phyloP scores from a whole-genome alignment of 2,888 invertebrate genomes.

The Drosophila kanekoi region DNA sequence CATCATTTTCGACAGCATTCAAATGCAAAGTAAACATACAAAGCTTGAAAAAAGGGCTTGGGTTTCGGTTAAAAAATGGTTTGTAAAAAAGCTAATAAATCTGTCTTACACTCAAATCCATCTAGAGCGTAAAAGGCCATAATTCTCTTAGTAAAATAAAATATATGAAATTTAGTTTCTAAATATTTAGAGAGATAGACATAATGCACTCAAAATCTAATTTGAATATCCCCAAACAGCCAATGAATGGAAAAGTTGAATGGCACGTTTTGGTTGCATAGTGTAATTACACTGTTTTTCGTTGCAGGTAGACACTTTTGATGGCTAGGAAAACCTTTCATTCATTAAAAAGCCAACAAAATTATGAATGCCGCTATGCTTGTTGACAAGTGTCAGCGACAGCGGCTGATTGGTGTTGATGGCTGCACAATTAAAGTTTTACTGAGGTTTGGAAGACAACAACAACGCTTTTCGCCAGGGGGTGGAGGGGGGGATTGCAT shows the following conservation, averaged over 20 bases:
- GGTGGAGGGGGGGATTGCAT: conserved; percentile 51
- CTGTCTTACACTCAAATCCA: too few species aligned
- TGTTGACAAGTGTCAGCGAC: conserved; percentile 50
- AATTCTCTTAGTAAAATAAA: too few species aligned
- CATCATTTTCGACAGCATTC: conserved; percentile 8
- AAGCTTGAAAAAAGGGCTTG: neutral
- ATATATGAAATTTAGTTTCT: too few species aligned
- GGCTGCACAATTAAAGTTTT: conserved; percentile 46
- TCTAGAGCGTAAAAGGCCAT: too few species aligned
- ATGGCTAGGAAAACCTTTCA: conserved; percentile 58
- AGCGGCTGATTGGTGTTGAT: conserved; percentile 59
- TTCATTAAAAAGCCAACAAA: conserved; percentile 66
- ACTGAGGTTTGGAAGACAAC: conserved; percentile 4
- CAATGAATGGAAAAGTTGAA: neutral
- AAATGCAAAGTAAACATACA: neutral
- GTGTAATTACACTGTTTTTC: conserved; percentile 31
- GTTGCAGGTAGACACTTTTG: conserved; percentile 17
- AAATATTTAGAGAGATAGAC: too few species aligned
- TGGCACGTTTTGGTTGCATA: neutral
- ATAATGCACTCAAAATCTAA: too few species aligned
- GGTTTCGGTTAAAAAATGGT: too few species aligned
- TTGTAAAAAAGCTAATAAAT: too few species aligned
- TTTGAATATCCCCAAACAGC: neutral
- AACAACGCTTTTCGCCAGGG: too few species aligned
- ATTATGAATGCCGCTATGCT: conserved; percentile 58